These are phyloP conservation scores for Margarornis squamiger DNA, from an alignment of 2,797 vertebrate genomes.

Conservation along the genomic window DNA sequence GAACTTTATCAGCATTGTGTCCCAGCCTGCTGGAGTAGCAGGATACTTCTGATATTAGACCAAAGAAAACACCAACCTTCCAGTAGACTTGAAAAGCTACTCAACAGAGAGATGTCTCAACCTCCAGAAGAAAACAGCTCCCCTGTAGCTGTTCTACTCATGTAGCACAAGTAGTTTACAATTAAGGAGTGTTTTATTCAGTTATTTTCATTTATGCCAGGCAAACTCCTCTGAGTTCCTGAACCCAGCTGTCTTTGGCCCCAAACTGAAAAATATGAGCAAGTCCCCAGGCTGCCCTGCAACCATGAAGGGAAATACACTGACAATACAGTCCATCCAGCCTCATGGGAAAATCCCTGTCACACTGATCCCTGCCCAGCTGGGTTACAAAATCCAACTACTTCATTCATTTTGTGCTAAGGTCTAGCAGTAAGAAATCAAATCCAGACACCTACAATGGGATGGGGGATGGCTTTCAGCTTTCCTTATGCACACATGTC, in stretches of 20 bases:
- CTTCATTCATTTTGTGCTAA: background rate
- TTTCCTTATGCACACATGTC: background rate
- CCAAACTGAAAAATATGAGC: background rate
- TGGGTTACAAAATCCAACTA: background rate
- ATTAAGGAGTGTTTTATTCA: background rate
- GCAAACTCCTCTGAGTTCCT: background rate
- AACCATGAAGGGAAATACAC: background rate
- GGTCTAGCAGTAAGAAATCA: background rate
- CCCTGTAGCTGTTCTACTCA: background rate
- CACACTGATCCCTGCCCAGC: background rate
- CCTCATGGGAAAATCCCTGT: background rate
- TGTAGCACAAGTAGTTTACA: background rate
- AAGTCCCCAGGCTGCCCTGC: background rate
- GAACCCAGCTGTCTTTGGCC: constrained; percentile 25
- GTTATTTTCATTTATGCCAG: background rate
- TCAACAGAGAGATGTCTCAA: background rate
- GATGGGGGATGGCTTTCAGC: background rate
- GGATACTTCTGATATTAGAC: background rate
- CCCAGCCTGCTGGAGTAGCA: background rate
- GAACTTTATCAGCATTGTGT: background rate
- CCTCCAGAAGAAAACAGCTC: background rate
- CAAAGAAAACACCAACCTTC: background rate
- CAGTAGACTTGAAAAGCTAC: background rate
- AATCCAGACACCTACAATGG: background rate
- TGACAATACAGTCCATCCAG: background rate